phyloP scores from a whole-genome alignment of 2,888 invertebrate species.

The Himalopsyche tibetana region DNA sequence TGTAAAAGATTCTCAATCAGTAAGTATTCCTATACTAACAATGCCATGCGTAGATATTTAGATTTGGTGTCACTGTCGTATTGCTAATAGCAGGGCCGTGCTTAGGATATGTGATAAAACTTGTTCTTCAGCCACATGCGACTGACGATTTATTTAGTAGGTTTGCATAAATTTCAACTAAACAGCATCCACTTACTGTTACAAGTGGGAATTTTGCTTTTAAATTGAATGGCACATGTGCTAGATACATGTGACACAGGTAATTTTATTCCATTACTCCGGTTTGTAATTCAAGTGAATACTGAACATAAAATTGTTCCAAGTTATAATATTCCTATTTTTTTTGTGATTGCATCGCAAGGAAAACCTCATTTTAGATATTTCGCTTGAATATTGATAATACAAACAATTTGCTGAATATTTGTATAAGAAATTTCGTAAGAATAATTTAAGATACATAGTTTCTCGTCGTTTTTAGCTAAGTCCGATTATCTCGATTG shows the following conservation, averaged over 20 bases:
- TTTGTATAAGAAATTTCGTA: too few species aligned
- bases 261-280: constrained; percentile 9
- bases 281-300: background rate
- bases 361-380: too few species aligned
- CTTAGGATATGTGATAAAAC: background rate
- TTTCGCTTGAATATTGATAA: too few species aligned
- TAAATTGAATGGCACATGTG: constrained; percentile 14
- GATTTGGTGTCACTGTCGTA: background rate
- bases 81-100: constrained; percentile 35
- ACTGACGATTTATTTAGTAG: constrained; percentile 36
- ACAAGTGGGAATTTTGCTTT: background rate
- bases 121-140: background rate
- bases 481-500: too few species aligned
- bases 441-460: too few species aligned
- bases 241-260: background rate
- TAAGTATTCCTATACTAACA: background rate
- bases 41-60: background rate
- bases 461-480: too few species aligned
- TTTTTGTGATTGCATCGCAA: too few species aligned
- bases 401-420: too few species aligned
- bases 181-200: constrained; percentile 17
- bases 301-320: too few species aligned
- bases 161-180: constrained; percentile 23
- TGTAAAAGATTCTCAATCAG: too few species aligned
- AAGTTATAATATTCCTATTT: too few species aligned